Base-by-base conservation (phyloP, 2,113 vertebrate species). In the Nematolebias whitei region DNA sequence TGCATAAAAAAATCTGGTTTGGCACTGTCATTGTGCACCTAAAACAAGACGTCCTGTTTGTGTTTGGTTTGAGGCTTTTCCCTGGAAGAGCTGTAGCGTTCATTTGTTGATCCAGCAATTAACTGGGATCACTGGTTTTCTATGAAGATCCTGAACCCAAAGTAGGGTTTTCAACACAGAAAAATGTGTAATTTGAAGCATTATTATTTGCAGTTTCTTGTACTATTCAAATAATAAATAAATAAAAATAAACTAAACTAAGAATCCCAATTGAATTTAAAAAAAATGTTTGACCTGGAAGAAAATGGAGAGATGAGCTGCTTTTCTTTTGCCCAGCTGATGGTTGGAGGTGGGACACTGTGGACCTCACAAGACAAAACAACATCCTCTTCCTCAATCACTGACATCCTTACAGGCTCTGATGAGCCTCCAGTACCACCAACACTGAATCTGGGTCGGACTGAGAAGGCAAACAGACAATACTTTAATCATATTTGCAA, bases 301-400 rank as follows among this genome's bases (percentile, higher is more conserved):
- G 98, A 98, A 82, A 95, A 96, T 0, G 97, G 97, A 45, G 98
- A 99, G 82, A 99, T 93, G 71, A 97, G 94, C 55, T 96, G 97
- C 67, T 70, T 92, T 71, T 96, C 96, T 84, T 93, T 96, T 83
- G 98, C 94, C 98, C 98, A 99, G 72, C 93, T 95, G 66, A 98
- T 92, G 59, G 94, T 81, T 23, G 98, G 95, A 12, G 96, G 96
- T 12, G 97, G 98, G 43, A 93, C 86, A 77, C 96, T 96, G 75
- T 90, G 93, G 39, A 98, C 95, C 66, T 98, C 96, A 78, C 98
- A 99, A 0, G 95, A 95, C 54, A 99, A 93, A 3, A 90, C 91
- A 56, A 93, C 91, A 45, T 96, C 95, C 71, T 95, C 90, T 5
- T 96, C 95, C 15, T 93, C 93, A 22, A 77, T 85, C 64, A 94